Conservation (phyloP, 2,888 invertebrate genomes). For the Crioceris asparagi region DNA sequence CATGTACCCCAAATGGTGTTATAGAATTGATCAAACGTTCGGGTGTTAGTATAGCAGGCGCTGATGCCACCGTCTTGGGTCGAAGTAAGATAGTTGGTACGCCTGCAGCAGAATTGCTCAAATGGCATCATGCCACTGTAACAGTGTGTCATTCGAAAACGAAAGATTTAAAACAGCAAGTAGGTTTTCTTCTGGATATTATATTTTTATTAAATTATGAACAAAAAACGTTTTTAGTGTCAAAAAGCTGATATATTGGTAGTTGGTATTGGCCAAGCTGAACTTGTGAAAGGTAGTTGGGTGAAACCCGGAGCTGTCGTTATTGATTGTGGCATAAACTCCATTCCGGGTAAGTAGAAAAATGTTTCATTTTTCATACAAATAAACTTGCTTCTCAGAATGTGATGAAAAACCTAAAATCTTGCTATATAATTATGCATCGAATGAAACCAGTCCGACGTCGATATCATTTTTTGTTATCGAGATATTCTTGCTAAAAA, state of each 20-base stretch:
- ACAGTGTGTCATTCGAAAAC: conserved; percentile 96
- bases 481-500: too few species aligned
- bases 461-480: too few species aligned
- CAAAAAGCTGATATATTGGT: conserved; percentile 86
- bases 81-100: conserved; percentile 97
- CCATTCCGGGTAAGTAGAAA: conserved; percentile 59
- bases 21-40: conserved; percentile 80
- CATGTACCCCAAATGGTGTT: conserved; percentile 95
- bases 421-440: too few species aligned
- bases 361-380: neutral
- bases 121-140: conserved; percentile 95
- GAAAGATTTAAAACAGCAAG: conserved; percentile 63
- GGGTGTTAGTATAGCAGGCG: conserved; percentile 68
- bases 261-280: conserved; percentile 86
- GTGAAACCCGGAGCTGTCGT: conserved; percentile 96
- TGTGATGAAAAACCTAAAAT: too few species aligned
- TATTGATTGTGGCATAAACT: conserved; percentile 97
- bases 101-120: conserved; percentile 85
- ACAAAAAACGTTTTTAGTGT: conserved; percentile 24
- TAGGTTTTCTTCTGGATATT: conserved; percentile 28
- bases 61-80: conserved; percentile 86
- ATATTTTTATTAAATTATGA: neutral
- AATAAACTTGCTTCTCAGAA: too few species aligned
- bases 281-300: conserved; percentile 91
- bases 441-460: too few species aligned